Percentiles rank a stretch among this genome's conserved stretches.
Evolutionary conservation across 2,888 invertebrate genomes (phyloP).

Genomic region (Lepidonotus clava): DNA sequence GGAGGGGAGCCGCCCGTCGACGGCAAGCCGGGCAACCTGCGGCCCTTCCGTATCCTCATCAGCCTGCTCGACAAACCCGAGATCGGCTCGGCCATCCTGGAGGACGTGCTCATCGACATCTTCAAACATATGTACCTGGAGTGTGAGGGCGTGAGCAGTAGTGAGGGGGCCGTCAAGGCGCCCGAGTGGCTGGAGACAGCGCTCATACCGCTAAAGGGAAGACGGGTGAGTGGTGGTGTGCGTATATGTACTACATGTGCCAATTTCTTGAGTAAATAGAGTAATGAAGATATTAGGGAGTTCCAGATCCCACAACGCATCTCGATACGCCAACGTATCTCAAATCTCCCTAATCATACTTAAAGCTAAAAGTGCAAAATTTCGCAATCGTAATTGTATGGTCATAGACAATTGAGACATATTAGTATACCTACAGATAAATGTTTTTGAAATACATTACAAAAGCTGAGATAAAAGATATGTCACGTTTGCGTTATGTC

Average conservation of each 20-base stretch:
- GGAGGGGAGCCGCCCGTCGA: conserved; percentile 5
- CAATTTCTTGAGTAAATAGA: no score
- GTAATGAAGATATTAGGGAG: no score
- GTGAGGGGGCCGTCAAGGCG: neutral
- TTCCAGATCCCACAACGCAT: no score
- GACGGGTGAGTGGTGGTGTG: conserved; percentile 9
- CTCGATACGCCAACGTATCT: no score
- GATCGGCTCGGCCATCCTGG: conserved; percentile 84
- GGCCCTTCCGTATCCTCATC: conserved; percentile 86
- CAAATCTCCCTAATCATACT: no score
- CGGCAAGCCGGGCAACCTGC: conserved; percentile 62
- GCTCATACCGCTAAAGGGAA: neutral
- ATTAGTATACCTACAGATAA: no score
- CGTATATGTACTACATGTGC: no score
- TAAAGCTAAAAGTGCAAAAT: no score
- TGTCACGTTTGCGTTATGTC: neutral
- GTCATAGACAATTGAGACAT: no score
- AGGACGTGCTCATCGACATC: conserved; percentile 83
- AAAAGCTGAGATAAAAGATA: no score
- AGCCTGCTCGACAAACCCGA: conserved; percentile 93
- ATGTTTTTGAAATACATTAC: no score
- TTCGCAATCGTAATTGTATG: no score
- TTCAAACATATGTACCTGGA: conserved; percentile 82
- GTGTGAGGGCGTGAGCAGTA: conserved; percentile 60
- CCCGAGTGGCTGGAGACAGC: neutral